Base-by-base conservation (phyloP, 2,888 invertebrate genomes). In the Dastarcus helophoroides region DNA sequence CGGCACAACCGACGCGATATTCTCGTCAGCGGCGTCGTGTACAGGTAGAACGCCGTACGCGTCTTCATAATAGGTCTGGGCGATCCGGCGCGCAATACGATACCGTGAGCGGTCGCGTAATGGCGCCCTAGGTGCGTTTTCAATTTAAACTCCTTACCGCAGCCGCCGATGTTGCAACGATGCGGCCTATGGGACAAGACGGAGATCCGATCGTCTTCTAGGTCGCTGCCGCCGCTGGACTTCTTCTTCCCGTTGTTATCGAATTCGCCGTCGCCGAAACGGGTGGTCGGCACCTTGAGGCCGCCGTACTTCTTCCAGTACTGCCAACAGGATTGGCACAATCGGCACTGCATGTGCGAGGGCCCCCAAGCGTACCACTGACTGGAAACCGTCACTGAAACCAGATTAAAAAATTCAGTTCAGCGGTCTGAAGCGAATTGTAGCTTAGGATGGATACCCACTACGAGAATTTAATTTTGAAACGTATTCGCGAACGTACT, bases 231-330 rank as follows among this genome's bases (percentile, higher is more conserved):
- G 16, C 21, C 32, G 25, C 48, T 57, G n/a, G 56, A 54, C 41
- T 54, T 58, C 44, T 59, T 68, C 40, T 67, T 68, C 37, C 63
- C 64, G 26, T 53, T 48, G 22, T 47, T 48, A 32, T 68, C 67
- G 40, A 59, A 62, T 29, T 62, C 63, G 22, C 57, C 59, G 19
- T 62, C 63, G 25, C 63, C 64, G 38, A 65, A 63, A 42, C 65
- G 62, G 43, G 69, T 65, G 21, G 70, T 72, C n/a, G 72, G 67
- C 45, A 79, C 78, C 68, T 91, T 93, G 29, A 98, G 75, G 37
- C 95, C 97, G 34, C 95, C 97, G 63, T 91, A 94, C 62, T 93
- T 93, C 64, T 95, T 97, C 95, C 97, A 98, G 61, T 94, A 94
- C 40, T 76, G 76, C 94, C 94, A 98, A 63, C 98, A 99, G 9